Conservation (phyloP, 2,888 invertebrate species). For the Orthonevra nobilis region DNA sequence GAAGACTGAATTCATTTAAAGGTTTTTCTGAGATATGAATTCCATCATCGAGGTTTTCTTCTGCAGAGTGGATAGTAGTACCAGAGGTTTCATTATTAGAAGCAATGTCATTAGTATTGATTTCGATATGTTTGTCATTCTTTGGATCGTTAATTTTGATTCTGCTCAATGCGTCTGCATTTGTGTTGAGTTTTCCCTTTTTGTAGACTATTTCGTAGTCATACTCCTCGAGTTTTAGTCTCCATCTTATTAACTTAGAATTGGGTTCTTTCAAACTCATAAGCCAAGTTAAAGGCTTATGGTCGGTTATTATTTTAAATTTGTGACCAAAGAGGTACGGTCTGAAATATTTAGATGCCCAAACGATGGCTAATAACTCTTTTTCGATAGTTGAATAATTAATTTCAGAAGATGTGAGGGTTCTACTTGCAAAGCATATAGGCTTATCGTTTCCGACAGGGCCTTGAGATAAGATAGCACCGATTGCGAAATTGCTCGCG, state of each 20-base stretch:
- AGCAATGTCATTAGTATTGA: conserved; percentile 1
- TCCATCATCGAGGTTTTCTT: conserved; percentile 60
- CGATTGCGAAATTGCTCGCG: conserved; percentile 58
- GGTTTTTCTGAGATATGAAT: conserved; percentile 71
- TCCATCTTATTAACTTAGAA: conserved; percentile 40
- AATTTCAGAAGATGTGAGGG: conserved; percentile 25
- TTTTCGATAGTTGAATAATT: conserved; percentile 62
- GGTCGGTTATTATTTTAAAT: conserved; percentile 77
- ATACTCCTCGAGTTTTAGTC: conserved; percentile 35
- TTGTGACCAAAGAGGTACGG: conserved; percentile 75
- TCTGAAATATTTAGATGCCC: conserved; percentile 72
- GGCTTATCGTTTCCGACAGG: conserved; percentile 42
- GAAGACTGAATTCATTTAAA: conserved; percentile 45
- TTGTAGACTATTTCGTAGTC: conserved; percentile 52
- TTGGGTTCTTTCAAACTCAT: conserved; percentile 33
- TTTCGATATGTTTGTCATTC: background rate
- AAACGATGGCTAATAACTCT: conserved; percentile 50
- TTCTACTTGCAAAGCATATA: conserved; percentile 47
- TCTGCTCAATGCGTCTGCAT: conserved; percentile 61
- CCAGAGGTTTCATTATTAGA: background rate
- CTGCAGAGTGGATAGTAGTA: conserved; percentile 51
- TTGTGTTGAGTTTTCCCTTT: conserved; percentile 39
- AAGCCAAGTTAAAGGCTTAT: conserved; percentile 73
- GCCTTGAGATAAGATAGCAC: conserved; percentile 56
- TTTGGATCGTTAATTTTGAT: conserved; percentile 14